Conservation (phyloP, 2,888 invertebrate genomes). For the Sepioteuthis lessoniana region DNA sequence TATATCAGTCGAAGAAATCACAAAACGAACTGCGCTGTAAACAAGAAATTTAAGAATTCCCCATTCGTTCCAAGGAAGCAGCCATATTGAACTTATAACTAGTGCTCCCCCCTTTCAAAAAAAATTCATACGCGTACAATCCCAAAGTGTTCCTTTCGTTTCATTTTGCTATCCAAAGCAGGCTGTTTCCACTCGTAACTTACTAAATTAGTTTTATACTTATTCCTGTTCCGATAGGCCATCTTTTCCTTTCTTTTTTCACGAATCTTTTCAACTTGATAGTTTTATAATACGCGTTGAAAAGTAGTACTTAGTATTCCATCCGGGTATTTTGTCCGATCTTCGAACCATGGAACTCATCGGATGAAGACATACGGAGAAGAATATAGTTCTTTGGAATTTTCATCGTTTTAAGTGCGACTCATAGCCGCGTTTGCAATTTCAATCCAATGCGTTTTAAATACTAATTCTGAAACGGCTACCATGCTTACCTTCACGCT, state of each 20-base stretch:
- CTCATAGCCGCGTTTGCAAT: constrained; percentile 43
- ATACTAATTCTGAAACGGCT: constrained; percentile 17
- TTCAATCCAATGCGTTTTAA: constrained; percentile 39
- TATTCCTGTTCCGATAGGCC: neutral
- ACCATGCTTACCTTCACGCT: neutral
- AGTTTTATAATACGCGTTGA: constrained; percentile 19
- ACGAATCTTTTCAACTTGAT: neutral
- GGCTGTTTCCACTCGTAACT: neutral
- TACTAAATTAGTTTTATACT: constrained; percentile 33
- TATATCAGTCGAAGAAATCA: constrained; percentile 7
- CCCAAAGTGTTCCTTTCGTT: constrained; percentile 33
- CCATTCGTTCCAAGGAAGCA: constrained; percentile 4
- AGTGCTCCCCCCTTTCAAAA: constrained; percentile 10
- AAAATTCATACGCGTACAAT: constrained; percentile 33
- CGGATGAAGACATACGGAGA: constrained; percentile 37
- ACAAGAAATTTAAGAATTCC: constrained; percentile 33
- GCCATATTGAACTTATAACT: neutral
- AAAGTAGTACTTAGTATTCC: constrained; percentile 35
- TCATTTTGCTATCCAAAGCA: neutral
- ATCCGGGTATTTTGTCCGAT: constrained; percentile 47
- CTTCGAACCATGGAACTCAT: constrained; percentile 46
- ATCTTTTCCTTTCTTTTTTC: neutral
- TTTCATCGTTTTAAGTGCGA: constrained; percentile 42
- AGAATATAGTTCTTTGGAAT: constrained; percentile 43
- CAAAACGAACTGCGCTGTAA: neutral